Evolutionary conservation across 92 coral and sea anemone genomes (phyloP), one percentile per base, ranked within the genome.

Genomic region (Desmophyllum pertusum): DNA sequence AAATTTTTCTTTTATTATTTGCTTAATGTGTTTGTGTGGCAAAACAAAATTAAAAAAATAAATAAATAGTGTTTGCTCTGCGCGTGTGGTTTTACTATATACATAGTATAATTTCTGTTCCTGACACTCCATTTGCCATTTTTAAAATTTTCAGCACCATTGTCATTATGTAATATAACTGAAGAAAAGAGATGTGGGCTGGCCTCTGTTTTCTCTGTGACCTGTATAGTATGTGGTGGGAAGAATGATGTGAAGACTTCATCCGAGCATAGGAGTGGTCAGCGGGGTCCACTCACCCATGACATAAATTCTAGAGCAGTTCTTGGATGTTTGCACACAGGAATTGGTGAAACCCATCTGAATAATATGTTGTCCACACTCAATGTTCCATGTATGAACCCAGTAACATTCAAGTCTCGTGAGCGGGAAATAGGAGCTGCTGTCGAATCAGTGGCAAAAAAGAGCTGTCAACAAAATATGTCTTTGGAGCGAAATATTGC

Each of bases 341-440:
- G 93, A 23, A 90, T 90, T 43, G 90, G 96, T 9, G 67, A 93
- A 42, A 87, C 83, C 14, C 96, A 93, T 77, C 53, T 90, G 36
- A 84, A 87, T 70, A 88, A 85, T 66, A 30, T 90, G 19, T 35
- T 93, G 33, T 84, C 86, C 3, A 80, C 86, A 65, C 35, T 90
- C 9, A 88, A 90, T 76, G 55, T 90, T 21, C 91, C 91, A n/a
- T 15, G 90, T 46, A 55, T 87, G 35, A 90, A 84, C 52, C 59
- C 75, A 7, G 73, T 37, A 29, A 80, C 85, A 8, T 92, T 87
- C 80, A 92, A 92, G 59, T 55, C 27, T 53, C 30, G 96, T 73
- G 96, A 87, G 79, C 80, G 78, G n/a, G 92, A 92, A 40, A 83
- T 84, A 31, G 96, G 93, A 8, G 29, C 38, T 13, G 88, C 92